Conservation (phyloP, 2,113 vertebrate species). For the Budorcas taxicolor region DNA sequence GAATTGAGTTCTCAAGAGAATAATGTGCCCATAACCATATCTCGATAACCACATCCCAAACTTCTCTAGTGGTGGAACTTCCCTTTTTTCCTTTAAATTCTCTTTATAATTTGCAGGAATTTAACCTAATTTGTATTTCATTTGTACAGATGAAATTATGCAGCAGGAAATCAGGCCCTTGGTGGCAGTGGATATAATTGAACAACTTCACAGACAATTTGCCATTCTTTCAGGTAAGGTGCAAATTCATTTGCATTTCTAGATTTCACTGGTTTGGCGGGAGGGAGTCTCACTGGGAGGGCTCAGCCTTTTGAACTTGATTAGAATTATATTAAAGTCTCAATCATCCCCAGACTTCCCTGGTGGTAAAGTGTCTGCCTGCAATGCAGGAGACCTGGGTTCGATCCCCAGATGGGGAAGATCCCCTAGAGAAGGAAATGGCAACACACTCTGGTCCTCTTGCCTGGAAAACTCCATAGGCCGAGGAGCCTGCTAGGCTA, state of each 20-base stretch:
- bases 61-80: background rate
- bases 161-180: constrained; percentile 96
- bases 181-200: constrained; percentile 93
- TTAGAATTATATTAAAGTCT: background rate
- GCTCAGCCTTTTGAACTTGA: background rate
- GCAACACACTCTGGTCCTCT: background rate
- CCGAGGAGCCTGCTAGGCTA: background rate
- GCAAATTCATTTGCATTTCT: background rate
- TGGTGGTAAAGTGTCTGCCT: background rate
- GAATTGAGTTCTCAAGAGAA: background rate
- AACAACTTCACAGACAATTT: constrained; percentile 95
- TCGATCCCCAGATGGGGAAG: background rate
- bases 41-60: background rate
- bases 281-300: fast-evolving
- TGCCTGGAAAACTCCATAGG: background rate
- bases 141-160: constrained; percentile 94
- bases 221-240: constrained; percentile 93
- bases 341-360: background rate
- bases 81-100: background rate
- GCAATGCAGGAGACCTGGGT: background rate
- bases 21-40: background rate
- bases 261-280: background rate
- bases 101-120: background rate
- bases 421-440: background rate
- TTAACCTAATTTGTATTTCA: constrained; percentile 57